These are phyloP conservation scores for Helicorthomorpha holstii DNA, from an alignment of 1,140 invertebrate species.

Conservation along the genomic window DNA sequence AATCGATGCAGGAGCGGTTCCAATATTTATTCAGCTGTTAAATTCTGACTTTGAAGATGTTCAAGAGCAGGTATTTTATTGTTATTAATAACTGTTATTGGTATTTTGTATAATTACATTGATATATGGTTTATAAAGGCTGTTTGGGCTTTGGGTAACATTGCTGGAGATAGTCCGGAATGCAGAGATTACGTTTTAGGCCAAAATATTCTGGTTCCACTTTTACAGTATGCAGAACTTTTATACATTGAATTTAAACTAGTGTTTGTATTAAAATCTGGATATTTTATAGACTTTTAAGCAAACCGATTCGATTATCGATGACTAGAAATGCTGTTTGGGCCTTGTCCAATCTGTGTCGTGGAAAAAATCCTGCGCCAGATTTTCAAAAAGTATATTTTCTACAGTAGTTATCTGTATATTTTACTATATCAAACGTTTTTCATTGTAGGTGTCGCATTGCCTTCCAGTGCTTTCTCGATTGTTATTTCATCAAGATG, in stretches of 20 bases:
- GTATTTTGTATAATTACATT: neutral
- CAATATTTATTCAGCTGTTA: slow-evolving; percentile 72
- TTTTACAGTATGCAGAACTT: slow-evolving; percentile 69
- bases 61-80: slow-evolving; percentile 48
- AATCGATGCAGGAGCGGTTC: slow-evolving; percentile 83
- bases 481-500: slow-evolving; percentile 72
- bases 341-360: slow-evolving; percentile 89
- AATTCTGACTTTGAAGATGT: slow-evolving; percentile 76
- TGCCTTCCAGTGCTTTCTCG: slow-evolving; percentile 73
- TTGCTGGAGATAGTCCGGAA: slow-evolving; percentile 85
- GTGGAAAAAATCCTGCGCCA: slow-evolving; percentile 91
- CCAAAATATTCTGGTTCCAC: slow-evolving; percentile 63
- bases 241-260: slow-evolving; percentile 1
- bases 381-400: slow-evolving; percentile 64
- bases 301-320: slow-evolving; percentile 61
- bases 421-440: neutral
- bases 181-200: slow-evolving; percentile 81
- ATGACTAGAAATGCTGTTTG: slow-evolving; percentile 96
- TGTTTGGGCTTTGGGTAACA: slow-evolving; percentile 92
- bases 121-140: slow-evolving; percentile 38
- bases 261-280: neutral
- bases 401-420: neutral
- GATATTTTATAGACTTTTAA: slow-evolving; percentile 45
- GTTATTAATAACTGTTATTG: neutral
- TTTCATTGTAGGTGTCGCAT: slow-evolving; percentile 30